These are phyloP conservation scores for Tenebrosternarchus preto DNA, from an alignment of 2,113 vertebrate species.

Conservation along the genomic window DNA sequence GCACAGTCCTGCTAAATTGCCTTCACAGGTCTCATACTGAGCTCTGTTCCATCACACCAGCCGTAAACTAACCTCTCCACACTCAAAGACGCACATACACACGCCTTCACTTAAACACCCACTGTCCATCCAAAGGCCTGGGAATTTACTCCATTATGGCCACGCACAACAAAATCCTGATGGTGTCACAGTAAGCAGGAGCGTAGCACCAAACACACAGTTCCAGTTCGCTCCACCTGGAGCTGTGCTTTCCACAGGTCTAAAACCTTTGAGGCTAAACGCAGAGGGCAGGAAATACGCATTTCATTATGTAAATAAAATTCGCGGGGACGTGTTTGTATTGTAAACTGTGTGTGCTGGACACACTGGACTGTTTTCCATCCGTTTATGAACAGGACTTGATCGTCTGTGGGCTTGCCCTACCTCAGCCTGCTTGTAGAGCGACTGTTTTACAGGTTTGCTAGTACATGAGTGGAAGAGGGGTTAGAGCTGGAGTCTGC, in stretches of 20 bases:
- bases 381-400: neutral
- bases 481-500: neutral
- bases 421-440: too few species aligned
- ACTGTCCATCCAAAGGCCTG: neutral
- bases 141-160: neutral
- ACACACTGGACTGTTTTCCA: neutral
- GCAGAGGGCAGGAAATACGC: neutral
- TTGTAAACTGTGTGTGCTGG: conserved; percentile 14
- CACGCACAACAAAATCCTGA: neutral
- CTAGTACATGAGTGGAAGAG: neutral
- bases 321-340: neutral
- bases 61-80: conserved; percentile 7
- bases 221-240: neutral
- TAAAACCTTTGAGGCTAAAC: too few species aligned
- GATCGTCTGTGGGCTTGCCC: neutral
- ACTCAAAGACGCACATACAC: conserved; percentile 12
- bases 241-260: neutral
- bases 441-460: neutral
- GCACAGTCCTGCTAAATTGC: neutral
- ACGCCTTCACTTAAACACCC: conserved; percentile 20
- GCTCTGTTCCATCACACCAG: conserved; percentile 27
- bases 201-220: too few species aligned
- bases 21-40: conserved; percentile 25
- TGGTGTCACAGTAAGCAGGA: too few species aligned
- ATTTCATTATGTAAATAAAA: conserved; percentile 6